These are phyloP conservation scores for Spizella passerina DNA, from an alignment of 2,797 vertebrate genomes.

Conservation along the genomic window DNA sequence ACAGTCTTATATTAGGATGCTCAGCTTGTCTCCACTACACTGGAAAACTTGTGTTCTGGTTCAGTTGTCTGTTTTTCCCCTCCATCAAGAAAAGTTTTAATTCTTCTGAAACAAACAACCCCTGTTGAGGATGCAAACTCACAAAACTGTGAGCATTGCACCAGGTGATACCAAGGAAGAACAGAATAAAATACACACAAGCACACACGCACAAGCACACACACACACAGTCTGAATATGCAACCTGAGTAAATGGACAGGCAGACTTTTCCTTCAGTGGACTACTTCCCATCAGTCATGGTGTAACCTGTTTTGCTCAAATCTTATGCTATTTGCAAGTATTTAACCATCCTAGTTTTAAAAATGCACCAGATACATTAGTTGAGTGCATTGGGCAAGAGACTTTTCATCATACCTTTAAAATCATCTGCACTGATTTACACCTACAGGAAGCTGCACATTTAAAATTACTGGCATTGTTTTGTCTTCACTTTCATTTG, in stretches of 20 bases:
- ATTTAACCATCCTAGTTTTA: not conserved
- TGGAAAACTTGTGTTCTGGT: not conserved
- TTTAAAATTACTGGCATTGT: slow-evolving; percentile 4
- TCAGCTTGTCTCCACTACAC: not conserved
- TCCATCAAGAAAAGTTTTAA: not conserved
- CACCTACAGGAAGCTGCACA: not conserved
- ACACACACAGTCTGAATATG: not conserved
- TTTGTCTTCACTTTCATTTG: not conserved
- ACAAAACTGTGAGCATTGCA: not conserved
- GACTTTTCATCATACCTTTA: not conserved
- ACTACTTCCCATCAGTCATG: not conserved
- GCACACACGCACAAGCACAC: accelerated
- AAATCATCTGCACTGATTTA: not conserved
- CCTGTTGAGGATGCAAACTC: not conserved
- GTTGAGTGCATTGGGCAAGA: not conserved
- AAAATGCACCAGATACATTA: not conserved
- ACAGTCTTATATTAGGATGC: not conserved
- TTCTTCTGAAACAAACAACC: not conserved
- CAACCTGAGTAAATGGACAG: not conserved
- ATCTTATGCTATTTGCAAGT: not conserved
- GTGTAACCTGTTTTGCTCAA: not conserved
- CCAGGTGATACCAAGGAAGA: not conserved
- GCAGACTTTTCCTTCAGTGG: not conserved
- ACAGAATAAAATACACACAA: not conserved
- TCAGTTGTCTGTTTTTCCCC: not conserved